Evolutionary conservation across 2,888 invertebrate species (phyloP), one percentile per base, ranked within the genome.

Genomic region (Leptarthrus brevirostris): DNA sequence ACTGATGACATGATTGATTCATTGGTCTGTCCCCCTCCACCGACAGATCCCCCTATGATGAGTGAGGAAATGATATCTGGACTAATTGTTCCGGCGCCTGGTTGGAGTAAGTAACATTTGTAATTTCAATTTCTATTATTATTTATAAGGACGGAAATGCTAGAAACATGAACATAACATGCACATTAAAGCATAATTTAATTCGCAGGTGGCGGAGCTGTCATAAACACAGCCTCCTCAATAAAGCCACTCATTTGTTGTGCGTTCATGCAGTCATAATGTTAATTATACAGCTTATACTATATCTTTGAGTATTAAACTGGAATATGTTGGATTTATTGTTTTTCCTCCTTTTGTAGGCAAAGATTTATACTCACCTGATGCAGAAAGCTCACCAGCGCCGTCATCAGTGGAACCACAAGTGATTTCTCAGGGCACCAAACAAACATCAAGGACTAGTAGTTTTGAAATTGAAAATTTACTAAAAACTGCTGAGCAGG

Each of bases 1-100:
- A 95, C 96, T n/a, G 96, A 96, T 84, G 95, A 95, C 84, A 95
- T 96, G 87, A 97, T 97, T 84, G 96, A 96, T 86, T 94, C 94
- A 80, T 89, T 97, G 81, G 96, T 97, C 77, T 97, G 97, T 86
- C 97, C 97, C 75, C 97, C 97, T 75, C 97, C 98, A 76, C 97
- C 98, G 72, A 91, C 92, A 77, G 96, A 96, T 83, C 96, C 96
- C 76, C 94, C 95, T 74, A 92, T 93, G 83, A 94, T 96, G 86
- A 94, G 94, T 81, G 96, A 96, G 86, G 96, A 96, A 87, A 95
- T 95, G 94, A 95, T 98, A 83, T 95, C 95, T 77, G 96, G 95
- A 75, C 91, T 98, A 82, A 97, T 97, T 85, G 97, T 98, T 77
- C 97, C 97, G 20, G 97, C 97, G 72, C 98, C 97, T 73, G 95